Conservation (phyloP, 2,797 vertebrate species). For the Rhadinocentrus ornatus region DNA sequence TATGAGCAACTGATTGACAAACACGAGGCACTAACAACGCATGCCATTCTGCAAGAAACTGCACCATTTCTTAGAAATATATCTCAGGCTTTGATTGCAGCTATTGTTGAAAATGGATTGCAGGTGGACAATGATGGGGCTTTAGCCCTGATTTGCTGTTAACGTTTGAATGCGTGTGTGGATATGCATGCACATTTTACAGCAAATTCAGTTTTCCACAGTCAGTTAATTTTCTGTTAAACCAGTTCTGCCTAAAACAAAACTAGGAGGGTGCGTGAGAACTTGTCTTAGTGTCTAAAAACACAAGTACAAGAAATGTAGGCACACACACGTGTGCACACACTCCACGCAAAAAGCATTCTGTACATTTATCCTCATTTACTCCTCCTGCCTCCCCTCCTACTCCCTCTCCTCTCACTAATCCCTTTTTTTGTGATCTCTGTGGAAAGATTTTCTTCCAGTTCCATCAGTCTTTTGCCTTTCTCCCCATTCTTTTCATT, state of each 20-base stretch:
- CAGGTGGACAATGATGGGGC: slow-evolving; percentile 35
- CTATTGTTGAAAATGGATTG: slow-evolving; percentile 36
- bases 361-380: slow-evolving; percentile 76
- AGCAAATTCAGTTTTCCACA: neutral
- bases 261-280: neutral
- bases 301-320: slow-evolving; percentile 20
- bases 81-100: slow-evolving; percentile 46
- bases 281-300: slow-evolving; percentile 18
- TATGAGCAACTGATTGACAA: slow-evolving; percentile 42
- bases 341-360: slow-evolving; percentile 30
- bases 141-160: slow-evolving; percentile 24
- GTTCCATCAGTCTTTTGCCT: slow-evolving; percentile 42
- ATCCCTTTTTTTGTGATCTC: slow-evolving; percentile 66
- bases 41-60: slow-evolving; percentile 28
- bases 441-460: slow-evolving; percentile 50
- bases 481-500: slow-evolving; percentile 63
- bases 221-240: slow-evolving; percentile 26
- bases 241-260: slow-evolving; percentile 27
- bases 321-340: slow-evolving; percentile 9
- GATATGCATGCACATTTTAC: neutral
- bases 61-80: slow-evolving; percentile 7
- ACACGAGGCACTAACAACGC: slow-evolving; percentile 47
- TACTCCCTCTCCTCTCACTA: slow-evolving; percentile 51
- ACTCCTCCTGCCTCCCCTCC: slow-evolving; percentile 52
- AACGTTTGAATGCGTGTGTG: neutral